Evolutionary conservation across 1,140 invertebrate species (phyloP), one percentile per base, ranked within the genome.

Genomic region (Caenorhabditis tropicalis): DNA sequence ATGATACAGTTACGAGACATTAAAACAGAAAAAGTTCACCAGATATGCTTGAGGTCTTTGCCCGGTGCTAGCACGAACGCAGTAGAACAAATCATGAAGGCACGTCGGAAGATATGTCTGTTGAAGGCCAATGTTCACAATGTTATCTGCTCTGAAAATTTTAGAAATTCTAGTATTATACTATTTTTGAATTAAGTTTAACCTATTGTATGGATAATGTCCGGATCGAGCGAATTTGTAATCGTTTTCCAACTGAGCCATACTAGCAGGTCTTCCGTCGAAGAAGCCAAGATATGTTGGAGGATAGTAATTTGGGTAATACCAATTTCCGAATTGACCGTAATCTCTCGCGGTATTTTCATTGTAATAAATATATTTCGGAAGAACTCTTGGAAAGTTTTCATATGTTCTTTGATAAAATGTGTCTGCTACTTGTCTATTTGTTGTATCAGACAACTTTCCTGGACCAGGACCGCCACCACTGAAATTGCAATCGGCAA

Each of bases 271-370:
- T 27, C 85, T 43, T 46, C 85, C 85, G 21, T 86, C 85, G 56
- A 84, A 86, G 74, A 80, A 83, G 24, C 82, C 82, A 24, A 86
- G 48, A 53, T 86, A 86, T 2, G 70, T 84, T 29, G 74, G 70
- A n/a, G 84, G 84, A 70, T 85, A 85, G 58, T 82, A 85, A 58
- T 85, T 85, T 10, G 85, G 85, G 31, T 86, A 86, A 31, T 86
- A 86, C 83, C 83, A 86, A 29, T 86, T 86, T 19, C 86, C 86
- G 46, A 84, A 86, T 51, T 86, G 83, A 6, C 86, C 81, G 56
- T 86, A 86, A 81, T 86, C 83, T 21, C 83, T 36, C n/a, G 83
- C 83, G 24, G 80, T 85, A 16, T 85, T 70, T n/a, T 81, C 82
- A 27, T 86, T 85, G 21, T 74, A 85, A 39, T 86, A 86, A 29